Evolutionary conservation across 2,797 vertebrate genomes (phyloP), one percentile per base, ranked within the genome.

Genomic region (Natrix natrix): DNA sequence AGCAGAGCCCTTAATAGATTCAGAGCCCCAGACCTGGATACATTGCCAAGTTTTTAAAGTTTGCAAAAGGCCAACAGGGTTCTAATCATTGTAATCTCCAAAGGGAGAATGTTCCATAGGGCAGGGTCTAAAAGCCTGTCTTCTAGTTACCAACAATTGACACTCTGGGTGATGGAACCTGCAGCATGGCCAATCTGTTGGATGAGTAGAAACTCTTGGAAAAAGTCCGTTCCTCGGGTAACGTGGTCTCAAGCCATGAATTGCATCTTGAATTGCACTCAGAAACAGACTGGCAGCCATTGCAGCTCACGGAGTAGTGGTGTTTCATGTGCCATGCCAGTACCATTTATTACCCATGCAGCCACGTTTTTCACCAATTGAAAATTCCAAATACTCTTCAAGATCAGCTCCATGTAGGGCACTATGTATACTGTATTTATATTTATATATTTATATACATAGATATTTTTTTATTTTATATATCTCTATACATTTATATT

Each of bases 401-500:
- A 28, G 28, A 28, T 26, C 61, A 66, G 61, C 61, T n/a, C 61
- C 26, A n/a, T n/a, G 1, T n/a, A 66, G 26, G n/a, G 11, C 8
- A 0, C 57, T 66, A 66, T 66, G 26, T 5, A 66, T 66, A n/a
- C 12, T 66, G 2, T 60, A 60, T 60, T 60, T 59, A 20, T 63
- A 63, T 63, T 63, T 66, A n/a, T 13, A 63, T 66, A 66, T 63
- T 22, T 93, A 28, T 93, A 83, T 17, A 20, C 24, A 28, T 55
- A 91, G 86, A 60, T 91, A 88, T 93, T 94, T 93, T 94, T 66
- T 13, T 66, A 28, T 66, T 66, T 28, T 66, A 66, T 4, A n/a
- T 66, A 66, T n/a, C 26, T 28, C 11, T 63, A 63, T n/a, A 17
- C 93, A n/a, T 93, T 69, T 17, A 20, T 57, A 56, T n/a, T n/a